phyloP scores from a whole-genome alignment of 2,797 vertebrate genomes.

The Eupleurogrammus muticus region DNA sequence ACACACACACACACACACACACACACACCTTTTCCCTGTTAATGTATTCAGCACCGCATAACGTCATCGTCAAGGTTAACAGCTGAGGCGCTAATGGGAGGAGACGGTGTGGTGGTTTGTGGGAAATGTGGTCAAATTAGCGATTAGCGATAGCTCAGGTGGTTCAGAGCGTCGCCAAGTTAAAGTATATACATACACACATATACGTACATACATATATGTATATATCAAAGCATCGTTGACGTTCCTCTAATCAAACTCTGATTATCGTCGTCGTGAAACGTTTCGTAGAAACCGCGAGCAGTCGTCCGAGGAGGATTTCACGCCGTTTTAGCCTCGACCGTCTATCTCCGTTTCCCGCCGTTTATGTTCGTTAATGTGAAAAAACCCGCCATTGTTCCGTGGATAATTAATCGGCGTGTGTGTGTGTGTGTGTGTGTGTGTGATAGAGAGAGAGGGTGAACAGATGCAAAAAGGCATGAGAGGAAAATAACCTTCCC shows the following conservation, averaged over 20 bases:
- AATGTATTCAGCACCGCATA: conserved; percentile 65
- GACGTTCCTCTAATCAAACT: conserved; percentile 46
- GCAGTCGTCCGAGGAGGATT: conserved; percentile 62
- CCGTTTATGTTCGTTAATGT: conserved; percentile 73
- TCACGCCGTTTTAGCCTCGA: conserved; percentile 59
- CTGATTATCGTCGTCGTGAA: conserved; percentile 47
- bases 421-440: conserved; percentile 52
- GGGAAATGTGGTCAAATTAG: conserved; percentile 36
- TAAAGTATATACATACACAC: no score
- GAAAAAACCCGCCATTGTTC: conserved; percentile 63
- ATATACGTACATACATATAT: no score
- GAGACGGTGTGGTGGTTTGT: conserved; percentile 36
- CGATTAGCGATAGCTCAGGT: no score
- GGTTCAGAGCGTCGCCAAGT: no score
- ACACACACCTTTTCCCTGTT: conserved; percentile 29
- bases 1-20: conserved; percentile 6
- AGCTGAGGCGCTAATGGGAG: conserved; percentile 57
- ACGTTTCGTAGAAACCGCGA: conserved; percentile 51
- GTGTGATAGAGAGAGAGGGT: conserved; percentile 15
- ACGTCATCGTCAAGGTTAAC: conserved; percentile 76
- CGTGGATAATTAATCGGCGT: conserved; percentile 71
- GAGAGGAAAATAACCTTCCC: conserved; percentile 74
- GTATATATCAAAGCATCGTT: conserved; percentile 38
- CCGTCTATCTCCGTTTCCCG: conserved; percentile 59
- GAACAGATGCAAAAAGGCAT: conserved; percentile 67